A percentile compares a stretch with the other conserved stretches of the same genome.
Conservation (phyloP, 2,888 invertebrate species). For the Aelia acuminata region DNA sequence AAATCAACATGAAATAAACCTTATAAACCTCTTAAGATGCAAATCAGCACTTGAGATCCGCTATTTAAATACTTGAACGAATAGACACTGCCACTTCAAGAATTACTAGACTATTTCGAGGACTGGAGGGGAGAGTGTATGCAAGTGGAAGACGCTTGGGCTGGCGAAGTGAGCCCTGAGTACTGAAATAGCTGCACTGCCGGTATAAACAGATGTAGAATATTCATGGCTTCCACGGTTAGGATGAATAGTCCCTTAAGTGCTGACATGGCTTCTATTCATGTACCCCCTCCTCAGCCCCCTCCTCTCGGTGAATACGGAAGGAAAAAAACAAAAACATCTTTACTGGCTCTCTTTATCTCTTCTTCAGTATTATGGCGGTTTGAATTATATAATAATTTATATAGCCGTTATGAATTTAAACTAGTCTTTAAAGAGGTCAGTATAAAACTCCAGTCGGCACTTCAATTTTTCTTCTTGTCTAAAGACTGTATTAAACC, state of each 20-base stretch:
- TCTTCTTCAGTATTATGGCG: neutral
- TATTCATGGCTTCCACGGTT: slow-evolving; percentile 23
- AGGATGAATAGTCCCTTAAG: slow-evolving; percentile 23
- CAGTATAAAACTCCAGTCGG: too few relatives aligned
- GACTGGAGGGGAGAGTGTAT: neutral
- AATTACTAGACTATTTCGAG: neutral
- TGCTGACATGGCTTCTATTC: slow-evolving; percentile 7
- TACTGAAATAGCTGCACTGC: neutral
- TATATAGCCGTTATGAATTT: neutral
- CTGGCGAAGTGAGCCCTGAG: neutral
- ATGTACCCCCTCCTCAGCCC: neutral
- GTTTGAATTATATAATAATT: neutral
- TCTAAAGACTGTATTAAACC: too few relatives aligned
- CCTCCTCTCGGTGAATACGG: neutral
- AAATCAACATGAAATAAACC: too few relatives aligned
- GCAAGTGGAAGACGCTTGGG: neutral
- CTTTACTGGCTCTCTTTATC: neutral
- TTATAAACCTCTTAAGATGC: too few relatives aligned
- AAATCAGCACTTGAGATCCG: too few relatives aligned
- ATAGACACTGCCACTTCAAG: too few relatives aligned
- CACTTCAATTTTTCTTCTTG: too few relatives aligned
- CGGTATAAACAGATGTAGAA: slow-evolving; percentile 24
- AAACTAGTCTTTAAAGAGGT: too few relatives aligned
- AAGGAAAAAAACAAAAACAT: neutral
- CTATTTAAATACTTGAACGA: too few relatives aligned